These are phyloP conservation scores for Eurypyga helias DNA, from an alignment of 2,113 vertebrate genomes.

Conservation along the genomic window DNA sequence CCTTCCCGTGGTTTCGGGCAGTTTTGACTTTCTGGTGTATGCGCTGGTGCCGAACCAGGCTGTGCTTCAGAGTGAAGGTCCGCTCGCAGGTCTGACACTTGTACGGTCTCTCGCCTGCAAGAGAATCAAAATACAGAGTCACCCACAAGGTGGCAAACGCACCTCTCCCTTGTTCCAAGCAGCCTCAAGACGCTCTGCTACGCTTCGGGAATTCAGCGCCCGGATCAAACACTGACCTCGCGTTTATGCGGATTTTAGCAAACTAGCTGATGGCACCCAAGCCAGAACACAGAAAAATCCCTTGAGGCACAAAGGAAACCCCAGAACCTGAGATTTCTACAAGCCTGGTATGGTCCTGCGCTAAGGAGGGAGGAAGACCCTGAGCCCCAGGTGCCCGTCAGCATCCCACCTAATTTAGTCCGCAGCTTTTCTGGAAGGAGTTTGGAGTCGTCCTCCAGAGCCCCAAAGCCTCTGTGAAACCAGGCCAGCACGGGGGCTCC, in stretches of 20 bases:
- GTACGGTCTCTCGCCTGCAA: slow-evolving; percentile 92
- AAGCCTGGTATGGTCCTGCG: background rate
- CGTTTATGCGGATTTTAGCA: background rate
- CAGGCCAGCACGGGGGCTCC: background rate
- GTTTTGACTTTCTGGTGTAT: slow-evolving; percentile 89
- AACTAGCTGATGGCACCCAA: background rate
- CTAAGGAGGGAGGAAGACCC: background rate
- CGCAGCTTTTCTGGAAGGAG: background rate
- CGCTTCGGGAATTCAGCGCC: background rate
- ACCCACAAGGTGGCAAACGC: rapidly evolving
- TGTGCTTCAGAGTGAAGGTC: slow-evolving; percentile 98
- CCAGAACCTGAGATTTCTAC: background rate
- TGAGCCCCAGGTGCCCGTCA: background rate
- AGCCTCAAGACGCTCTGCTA: rapidly evolving
- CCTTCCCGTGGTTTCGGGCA: slow-evolving; percentile 74
- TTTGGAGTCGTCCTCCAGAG: background rate
- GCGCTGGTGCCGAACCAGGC: slow-evolving; percentile 94
- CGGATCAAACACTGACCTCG: rapidly evolving
- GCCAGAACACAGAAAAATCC: background rate
- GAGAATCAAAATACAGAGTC: background rate
- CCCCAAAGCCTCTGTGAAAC: background rate
- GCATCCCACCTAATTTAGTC: background rate
- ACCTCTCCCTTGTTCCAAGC: background rate
- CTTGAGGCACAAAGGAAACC: background rate
- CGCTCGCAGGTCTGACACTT: slow-evolving; percentile 94